Percentiles rank a stretch among this genome's conserved stretches.
Evolutionary conservation across 2,113 vertebrate species (phyloP).

Genomic region (Pedetes capensis): DNA sequence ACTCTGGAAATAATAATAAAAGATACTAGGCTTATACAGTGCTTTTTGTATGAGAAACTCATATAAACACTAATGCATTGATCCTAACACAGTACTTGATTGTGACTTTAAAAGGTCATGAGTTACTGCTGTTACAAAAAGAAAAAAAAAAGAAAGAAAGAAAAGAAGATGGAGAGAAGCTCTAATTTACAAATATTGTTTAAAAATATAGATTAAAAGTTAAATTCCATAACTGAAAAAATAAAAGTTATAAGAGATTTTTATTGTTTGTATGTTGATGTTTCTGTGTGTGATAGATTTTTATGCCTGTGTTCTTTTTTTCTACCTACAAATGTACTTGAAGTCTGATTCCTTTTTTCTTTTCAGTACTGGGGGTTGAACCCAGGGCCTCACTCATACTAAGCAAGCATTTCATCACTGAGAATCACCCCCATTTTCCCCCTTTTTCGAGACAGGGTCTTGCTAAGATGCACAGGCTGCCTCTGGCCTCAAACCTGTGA

Average conservation of each 20-base stretch:
- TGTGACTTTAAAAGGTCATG: conserved; percentile 79
- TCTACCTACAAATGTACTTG: conserved; percentile 24
- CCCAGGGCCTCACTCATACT: too few relatives aligned
- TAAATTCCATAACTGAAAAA: conserved; percentile 45
- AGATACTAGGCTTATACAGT: conserved; percentile 64
- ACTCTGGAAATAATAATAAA: conserved; percentile 73
- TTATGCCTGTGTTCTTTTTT: neutral
- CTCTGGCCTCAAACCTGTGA: too few relatives aligned
- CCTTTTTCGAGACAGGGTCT: too few relatives aligned
- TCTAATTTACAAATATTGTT: conserved; percentile 58
- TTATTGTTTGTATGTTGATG: conserved; percentile 48
- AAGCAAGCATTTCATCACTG: too few relatives aligned
- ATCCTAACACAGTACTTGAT: conserved; percentile 78
- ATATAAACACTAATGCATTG: conserved; percentile 77
- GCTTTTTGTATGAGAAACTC: conserved; percentile 70
- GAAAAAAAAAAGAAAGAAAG: neutral
- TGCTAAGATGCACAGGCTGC: too few relatives aligned
- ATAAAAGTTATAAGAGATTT: conserved; percentile 28
- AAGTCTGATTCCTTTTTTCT: conserved; percentile 3
- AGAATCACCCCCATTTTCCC: too few relatives aligned
- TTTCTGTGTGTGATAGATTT: conserved; percentile 23
- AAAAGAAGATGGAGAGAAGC: neutral
- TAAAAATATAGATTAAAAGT: conserved; percentile 49
- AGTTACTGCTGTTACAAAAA: conserved; percentile 68
- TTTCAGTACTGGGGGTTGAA: too few relatives aligned